These are phyloP conservation scores for Uropsilus gracilis DNA, from an alignment of 2,113 vertebrate species.

Conservation along the genomic window DNA sequence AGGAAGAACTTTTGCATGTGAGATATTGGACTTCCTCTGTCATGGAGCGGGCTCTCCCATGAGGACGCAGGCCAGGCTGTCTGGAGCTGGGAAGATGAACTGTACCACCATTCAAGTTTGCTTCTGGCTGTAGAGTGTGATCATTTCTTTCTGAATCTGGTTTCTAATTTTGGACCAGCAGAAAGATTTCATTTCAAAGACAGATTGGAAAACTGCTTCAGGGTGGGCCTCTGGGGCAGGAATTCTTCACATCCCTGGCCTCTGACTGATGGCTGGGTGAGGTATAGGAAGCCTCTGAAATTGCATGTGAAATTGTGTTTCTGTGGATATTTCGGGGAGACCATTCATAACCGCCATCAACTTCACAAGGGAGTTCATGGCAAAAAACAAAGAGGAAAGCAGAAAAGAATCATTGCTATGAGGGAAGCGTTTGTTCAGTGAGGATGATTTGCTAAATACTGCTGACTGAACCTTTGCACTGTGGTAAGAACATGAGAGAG, in stretches of 20 bases:
- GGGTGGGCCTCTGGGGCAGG: background rate
- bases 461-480: background rate
- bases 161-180: slow-evolving; percentile 71
- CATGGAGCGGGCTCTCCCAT: background rate
- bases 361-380: background rate
- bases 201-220: background rate
- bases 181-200: slow-evolving; percentile 70
- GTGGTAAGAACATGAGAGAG: background rate
- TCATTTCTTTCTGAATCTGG: slow-evolving; percentile 53
- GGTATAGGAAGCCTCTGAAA: background rate
- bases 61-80: background rate
- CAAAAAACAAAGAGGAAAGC: slow-evolving; percentile 35
- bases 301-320: background rate
- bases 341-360: background rate
- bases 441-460: background rate
- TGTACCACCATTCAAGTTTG: background rate
- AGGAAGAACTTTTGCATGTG: background rate
- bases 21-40: background rate
- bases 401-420: background rate
- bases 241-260: background rate
- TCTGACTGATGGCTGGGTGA: background rate
- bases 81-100: slow-evolving; percentile 35
- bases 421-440: background rate
- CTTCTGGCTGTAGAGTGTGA: slow-evolving; percentile 16
- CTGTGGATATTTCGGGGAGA: background rate